Evolutionary conservation across 53 echinoderm and acorn worm genomes (phyloP).

Genomic region (Henricia sp.): DNA sequence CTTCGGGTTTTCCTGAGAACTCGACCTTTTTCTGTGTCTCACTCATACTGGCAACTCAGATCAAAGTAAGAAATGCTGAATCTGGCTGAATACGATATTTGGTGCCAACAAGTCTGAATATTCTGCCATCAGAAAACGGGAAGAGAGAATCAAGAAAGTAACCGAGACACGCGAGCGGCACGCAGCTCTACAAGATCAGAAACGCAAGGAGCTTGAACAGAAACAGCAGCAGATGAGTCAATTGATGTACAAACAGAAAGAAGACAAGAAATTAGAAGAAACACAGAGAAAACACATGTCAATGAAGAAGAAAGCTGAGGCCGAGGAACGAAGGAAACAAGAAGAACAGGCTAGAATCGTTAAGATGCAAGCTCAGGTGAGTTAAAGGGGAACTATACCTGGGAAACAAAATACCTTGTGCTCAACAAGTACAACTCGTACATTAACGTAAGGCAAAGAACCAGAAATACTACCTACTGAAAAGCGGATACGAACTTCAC

Average conservation of each 20-base stretch:
- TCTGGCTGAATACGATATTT: too few species aligned
- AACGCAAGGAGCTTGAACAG: conserved; percentile 31
- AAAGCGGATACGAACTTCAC: too few species aligned
- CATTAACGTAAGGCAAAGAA: too few species aligned
- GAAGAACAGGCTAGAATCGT: conserved; percentile 66
- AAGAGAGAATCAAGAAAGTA: conserved; percentile 76
- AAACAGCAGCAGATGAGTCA: conserved; percentile 45
- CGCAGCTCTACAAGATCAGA: conserved; percentile 46
- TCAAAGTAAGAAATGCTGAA: too few species aligned
- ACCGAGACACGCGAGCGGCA: conserved; percentile 71
- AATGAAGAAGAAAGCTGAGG: conserved; percentile 84
- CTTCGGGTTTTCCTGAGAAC: too few species aligned
- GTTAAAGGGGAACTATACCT: too few species aligned
- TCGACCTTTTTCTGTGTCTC: too few species aligned
- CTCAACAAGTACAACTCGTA: too few species aligned
- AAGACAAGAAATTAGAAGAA: conserved; percentile 82
- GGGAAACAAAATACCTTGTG: too few species aligned
- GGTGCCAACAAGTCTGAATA: too few species aligned
- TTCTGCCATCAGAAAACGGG: conserved; percentile 71
- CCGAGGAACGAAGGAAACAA: conserved; percentile 75
- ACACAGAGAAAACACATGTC: conserved; percentile 53
- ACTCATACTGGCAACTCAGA: too few species aligned
- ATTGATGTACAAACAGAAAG: conserved; percentile 66
- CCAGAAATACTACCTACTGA: too few species aligned
- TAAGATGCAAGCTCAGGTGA: conserved; percentile 82